Conservation (phyloP, 1,140 invertebrate genomes). For the Panonychus citri region DNA sequence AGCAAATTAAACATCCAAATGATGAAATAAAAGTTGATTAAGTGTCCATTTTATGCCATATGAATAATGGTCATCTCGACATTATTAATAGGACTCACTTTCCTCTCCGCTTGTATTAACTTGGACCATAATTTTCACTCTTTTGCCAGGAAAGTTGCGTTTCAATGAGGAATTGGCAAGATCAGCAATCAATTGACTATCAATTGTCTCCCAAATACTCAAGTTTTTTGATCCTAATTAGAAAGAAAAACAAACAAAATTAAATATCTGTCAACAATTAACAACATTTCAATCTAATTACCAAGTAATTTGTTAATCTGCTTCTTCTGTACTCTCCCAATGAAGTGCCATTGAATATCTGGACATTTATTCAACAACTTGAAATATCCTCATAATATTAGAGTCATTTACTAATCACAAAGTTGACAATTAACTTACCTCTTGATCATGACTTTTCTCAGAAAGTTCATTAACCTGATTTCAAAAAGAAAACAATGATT, state of each 20-base stretch:
- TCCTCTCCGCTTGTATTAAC: slow-evolving; percentile 85
- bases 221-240: slow-evolving; percentile 40
- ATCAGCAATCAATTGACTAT: slow-evolving; percentile 55
- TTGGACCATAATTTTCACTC: slow-evolving; percentile 66
- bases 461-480: slow-evolving; percentile 49
- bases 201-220: slow-evolving; percentile 63
- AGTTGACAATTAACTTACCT: slow-evolving; percentile 20
- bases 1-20: too few relatives aligned
- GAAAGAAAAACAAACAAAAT: not conserved
- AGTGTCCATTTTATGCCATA: slow-evolving; percentile 1
- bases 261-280: not conserved
- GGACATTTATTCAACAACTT: slow-evolving; percentile 54
- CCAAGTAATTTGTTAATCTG: slow-evolving; percentile 57
- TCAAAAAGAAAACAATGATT: not conserved
- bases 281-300: slow-evolving; percentile 3
- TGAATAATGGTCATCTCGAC: not conserved
- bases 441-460: slow-evolving; percentile 46
- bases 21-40: slow-evolving; percentile 2
- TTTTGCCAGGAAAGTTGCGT: slow-evolving; percentile 19
- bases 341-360: slow-evolving; percentile 92
- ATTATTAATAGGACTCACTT: slow-evolving; percentile 28
- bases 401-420: too few relatives aligned
- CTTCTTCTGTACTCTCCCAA: slow-evolving; percentile 79
- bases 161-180: slow-evolving; percentile 49
- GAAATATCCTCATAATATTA: not conserved